Evolutionary conservation across 2,888 invertebrate species (phyloP).

Genomic region (Calliphora vomitoria): DNA sequence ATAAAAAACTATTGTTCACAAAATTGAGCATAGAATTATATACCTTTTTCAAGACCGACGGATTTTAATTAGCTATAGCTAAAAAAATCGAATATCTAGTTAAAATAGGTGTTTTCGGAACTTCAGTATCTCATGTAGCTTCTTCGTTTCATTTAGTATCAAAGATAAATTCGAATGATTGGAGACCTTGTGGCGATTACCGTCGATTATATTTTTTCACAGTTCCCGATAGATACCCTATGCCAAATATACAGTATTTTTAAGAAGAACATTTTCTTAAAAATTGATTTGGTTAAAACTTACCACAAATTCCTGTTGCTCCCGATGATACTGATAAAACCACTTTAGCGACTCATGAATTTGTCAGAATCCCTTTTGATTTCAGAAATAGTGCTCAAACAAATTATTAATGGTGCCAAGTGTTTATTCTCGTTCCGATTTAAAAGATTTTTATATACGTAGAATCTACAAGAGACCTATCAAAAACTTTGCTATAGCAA

Average conservation of each 20-base stretch:
- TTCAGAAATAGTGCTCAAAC: neutral
- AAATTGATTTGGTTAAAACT: neutral
- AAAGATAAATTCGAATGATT: constrained; percentile 1
- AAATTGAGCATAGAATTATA: too few species aligned
- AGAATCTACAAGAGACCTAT: too few species aligned
- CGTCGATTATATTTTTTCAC: neutral
- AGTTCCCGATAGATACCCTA: neutral
- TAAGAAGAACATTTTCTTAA: neutral
- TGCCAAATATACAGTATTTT: neutral
- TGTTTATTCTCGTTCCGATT: too few species aligned
- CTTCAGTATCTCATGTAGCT: neutral
- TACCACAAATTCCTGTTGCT: neutral
- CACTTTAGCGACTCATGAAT: neutral
- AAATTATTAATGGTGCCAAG: neutral
- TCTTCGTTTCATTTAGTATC: neutral
- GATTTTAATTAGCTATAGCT: neutral
- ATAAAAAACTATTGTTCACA: too few species aligned
- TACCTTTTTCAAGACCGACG: neutral
- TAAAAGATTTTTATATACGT: too few species aligned
- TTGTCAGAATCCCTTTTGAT: neutral
- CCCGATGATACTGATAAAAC: neutral
- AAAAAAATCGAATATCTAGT: constrained; percentile 2
- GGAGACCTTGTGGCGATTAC: constrained; percentile 10
- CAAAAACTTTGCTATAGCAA: too few species aligned
- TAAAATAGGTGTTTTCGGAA: constrained; percentile 1